Conservation (phyloP, 2,888 invertebrate genomes). For the Pseudeuparius sepicola region DNA sequence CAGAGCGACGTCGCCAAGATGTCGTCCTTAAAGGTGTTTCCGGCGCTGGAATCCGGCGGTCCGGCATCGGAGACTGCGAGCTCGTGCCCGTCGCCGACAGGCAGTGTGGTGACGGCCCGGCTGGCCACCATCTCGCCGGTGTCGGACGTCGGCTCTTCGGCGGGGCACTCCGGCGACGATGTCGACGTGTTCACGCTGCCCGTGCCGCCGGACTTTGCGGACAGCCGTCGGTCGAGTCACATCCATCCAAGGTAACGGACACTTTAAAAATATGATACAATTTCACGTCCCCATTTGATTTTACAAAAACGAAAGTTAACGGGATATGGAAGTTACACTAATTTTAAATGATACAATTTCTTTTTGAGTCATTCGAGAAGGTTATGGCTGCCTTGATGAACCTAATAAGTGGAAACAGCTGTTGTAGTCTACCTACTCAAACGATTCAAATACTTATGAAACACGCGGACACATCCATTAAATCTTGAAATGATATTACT, state of each 20-base stretch:
- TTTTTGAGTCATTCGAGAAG: too few relatives aligned
- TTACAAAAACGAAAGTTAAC: too few relatives aligned
- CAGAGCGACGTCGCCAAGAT: too few relatives aligned
- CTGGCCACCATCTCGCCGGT: slow-evolving; percentile 56
- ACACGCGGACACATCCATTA: too few relatives aligned
- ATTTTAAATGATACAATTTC: too few relatives aligned
- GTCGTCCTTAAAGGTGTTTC: slow-evolving; percentile 37
- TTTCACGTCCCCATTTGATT: too few relatives aligned
- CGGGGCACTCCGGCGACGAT: slow-evolving; percentile 42
- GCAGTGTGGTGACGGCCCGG: slow-evolving; percentile 38
- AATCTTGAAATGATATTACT: too few relatives aligned
- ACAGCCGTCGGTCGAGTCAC: slow-evolving; percentile 60
- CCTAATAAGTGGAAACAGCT: too few relatives aligned
- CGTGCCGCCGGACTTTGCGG: slow-evolving; percentile 74
- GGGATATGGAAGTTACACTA: too few relatives aligned
- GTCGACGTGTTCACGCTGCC: slow-evolving; percentile 48
- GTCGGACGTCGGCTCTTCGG: slow-evolving; percentile 54
- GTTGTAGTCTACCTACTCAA: too few relatives aligned
- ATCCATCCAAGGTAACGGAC: slow-evolving; percentile 26
- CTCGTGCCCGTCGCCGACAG: slow-evolving; percentile 44
- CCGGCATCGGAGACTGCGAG: slow-evolving; percentile 39
- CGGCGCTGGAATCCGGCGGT: slow-evolving; percentile 39
- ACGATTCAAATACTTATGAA: too few relatives aligned
- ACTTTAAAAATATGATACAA: neutral
- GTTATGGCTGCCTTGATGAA: too few relatives aligned